Base-by-base conservation (phyloP, 2,888 invertebrate species). In the Osedax fenrisi region DNA sequence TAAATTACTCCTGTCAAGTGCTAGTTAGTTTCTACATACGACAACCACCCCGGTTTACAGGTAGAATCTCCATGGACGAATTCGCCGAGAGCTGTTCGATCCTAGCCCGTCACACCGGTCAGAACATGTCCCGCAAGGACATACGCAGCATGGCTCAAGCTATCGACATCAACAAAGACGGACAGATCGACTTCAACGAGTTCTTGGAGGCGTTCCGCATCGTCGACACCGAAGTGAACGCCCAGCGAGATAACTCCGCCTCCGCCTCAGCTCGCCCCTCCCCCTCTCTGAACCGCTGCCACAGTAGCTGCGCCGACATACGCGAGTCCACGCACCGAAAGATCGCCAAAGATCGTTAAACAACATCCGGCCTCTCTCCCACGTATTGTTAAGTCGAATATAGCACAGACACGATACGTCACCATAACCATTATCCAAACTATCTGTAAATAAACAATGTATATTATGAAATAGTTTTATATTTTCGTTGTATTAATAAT, bases 131-230 rank as follows among this genome's bases (percentile, higher is more conserved):
- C 23, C 80, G 81, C 77, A 90, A 90, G 68, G 90, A 93, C 82
- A 87, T 94, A 76, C 87, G 90, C 59, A 92, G 93, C 81, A 91
- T 94, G 81, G 94, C 93, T 78, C 88, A 89, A 75, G 88, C 91
- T 83, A 92, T 95, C 89, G 94, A 95, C 83, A 90, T 94, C 81
- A 94, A 95, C 85, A 92, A 93, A 81, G 94, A 93, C 81, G 94
- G 94, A 0, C 86, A 90, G 75, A 94, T 94, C 24, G 94, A 94
- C 84, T 87, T 95, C 76, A 95, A 94, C 84, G 94, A 95, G 86
- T 92, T 95, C 82, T 86, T 94, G 17, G 94, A 94, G 85, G 92
- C 94, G 73, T 94, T 94, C 86, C 88, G 94, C 73, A 88, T 94
- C 78, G 91, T 91, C 3, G 90, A 91, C 74, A 41, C 5, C 41